Conservation (phyloP, 2,797 vertebrate species). For the Xenops minutus region DNA sequence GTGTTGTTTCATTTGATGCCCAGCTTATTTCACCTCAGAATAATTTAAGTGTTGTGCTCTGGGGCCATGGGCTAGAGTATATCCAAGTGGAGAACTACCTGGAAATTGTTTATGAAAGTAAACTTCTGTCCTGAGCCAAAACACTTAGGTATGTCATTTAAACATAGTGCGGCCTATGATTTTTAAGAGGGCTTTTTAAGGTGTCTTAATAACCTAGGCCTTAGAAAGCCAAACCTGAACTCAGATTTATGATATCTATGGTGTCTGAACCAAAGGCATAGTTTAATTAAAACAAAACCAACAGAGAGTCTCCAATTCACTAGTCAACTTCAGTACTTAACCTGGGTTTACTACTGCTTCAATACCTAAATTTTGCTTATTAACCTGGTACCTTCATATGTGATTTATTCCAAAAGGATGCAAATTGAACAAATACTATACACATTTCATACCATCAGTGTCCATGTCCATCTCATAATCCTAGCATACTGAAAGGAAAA, state of each 20-base stretch:
- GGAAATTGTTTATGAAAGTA: neutral
- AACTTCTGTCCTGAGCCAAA: neutral
- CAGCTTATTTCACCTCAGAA: neutral
- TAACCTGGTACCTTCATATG: neutral
- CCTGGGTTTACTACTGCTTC: neutral
- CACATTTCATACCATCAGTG: neutral
- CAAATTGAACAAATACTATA: neutral
- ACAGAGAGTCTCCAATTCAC: neutral
- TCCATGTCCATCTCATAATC: neutral
- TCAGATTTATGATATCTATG: neutral
- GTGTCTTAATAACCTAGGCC: neutral
- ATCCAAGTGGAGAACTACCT: neutral
- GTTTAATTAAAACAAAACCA: neutral
- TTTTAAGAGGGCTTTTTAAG: neutral
- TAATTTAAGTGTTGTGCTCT: neutral
- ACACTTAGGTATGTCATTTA: neutral
- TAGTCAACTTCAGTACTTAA: neutral
- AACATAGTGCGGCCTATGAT: neutral
- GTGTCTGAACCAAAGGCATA: neutral
- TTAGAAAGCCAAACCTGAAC: neutral
- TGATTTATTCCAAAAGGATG: neutral
- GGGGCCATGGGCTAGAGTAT: accelerated
- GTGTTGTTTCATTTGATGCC: neutral
- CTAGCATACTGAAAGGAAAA: neutral
- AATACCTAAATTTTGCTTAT: neutral